Percentiles rank a stretch among this genome's conserved stretches.
Conservation (phyloP, 1,140 invertebrate species). For the Propsilocerus akamusi region DNA sequence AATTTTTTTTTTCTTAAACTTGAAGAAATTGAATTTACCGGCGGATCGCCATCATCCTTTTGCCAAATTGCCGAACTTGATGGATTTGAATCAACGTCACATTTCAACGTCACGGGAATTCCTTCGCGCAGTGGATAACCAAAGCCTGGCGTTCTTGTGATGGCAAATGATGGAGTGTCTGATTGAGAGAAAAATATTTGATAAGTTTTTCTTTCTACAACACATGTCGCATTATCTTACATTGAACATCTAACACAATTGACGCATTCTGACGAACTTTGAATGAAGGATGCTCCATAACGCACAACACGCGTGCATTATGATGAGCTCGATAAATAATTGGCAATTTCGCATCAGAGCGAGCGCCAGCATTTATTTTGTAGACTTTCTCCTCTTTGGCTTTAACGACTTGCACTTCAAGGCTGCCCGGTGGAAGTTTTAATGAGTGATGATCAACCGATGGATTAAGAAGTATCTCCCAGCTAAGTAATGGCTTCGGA, state of each 20-base stretch:
- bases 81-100: conserved; percentile 81
- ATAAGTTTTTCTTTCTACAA: conserved; percentile 2
- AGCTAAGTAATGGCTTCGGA: conserved; percentile 49
- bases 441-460: conserved; percentile 29
- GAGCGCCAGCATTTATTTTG: conserved; percentile 29
- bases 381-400: conserved; percentile 21
- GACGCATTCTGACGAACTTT: conserved; percentile 45
- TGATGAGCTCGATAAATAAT: conserved; percentile 50
- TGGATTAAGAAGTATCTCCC: conserved; percentile 44
- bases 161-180: conserved; percentile 81
- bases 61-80: conserved; percentile 71
- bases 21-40: conserved; percentile 31
- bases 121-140: conserved; percentile 69
- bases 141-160: conserved; percentile 73
- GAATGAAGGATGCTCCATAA: conserved; percentile 49
- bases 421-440: conserved; percentile 22
- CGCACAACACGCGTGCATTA: conserved; percentile 52
- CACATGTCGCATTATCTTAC: conserved; percentile 34
- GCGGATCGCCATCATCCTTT: conserved; percentile 37
- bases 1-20: conserved; percentile 16
- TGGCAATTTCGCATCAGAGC: conserved; percentile 41
- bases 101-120: conserved; percentile 67
- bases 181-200: conserved; percentile 23
- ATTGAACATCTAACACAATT: conserved; percentile 58
- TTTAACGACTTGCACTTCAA: conserved; percentile 23